phyloP scores from a whole-genome alignment of 2,888 invertebrate species.

The Drosophila multiciliata region DNA sequence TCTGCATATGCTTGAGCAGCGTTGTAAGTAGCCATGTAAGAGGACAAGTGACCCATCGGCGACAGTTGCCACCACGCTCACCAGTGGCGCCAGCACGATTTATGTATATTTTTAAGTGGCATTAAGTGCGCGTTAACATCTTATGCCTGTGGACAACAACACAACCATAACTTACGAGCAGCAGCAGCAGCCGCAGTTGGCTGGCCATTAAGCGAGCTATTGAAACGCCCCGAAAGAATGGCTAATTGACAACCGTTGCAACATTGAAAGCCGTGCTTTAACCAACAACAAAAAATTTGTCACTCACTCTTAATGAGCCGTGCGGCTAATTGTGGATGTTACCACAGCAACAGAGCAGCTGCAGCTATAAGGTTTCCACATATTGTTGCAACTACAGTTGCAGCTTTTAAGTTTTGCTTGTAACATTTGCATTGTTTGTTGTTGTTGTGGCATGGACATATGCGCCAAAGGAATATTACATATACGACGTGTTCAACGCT shows the following conservation, averaged over 20 bases:
- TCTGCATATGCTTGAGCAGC: conserved; percentile 75
- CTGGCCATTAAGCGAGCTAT: conserved; percentile 56
- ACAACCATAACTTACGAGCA: conserved; percentile 55
- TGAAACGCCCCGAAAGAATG: conserved; percentile 51
- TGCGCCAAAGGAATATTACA: conserved; percentile 68
- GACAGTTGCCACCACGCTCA: conserved; percentile 44
- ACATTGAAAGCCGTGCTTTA: conserved; percentile 33
- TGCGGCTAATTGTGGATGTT: conserved; percentile 58
- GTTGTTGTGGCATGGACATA: conserved; percentile 54
- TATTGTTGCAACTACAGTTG: conserved; percentile 28
- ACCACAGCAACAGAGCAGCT: neutral
- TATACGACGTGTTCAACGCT: conserved; percentile 64
- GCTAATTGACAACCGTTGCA: conserved; percentile 66
- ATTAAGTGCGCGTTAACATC: conserved; percentile 81
- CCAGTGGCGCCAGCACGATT: conserved; percentile 50
- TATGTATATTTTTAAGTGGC: conserved; percentile 80
- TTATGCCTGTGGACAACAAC: conserved; percentile 63
- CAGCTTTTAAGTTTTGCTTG: conserved; percentile 19
- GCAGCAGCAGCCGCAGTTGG: conserved; percentile 19
- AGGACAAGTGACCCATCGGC: conserved; percentile 65
- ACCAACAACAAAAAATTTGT: conserved; percentile 41
- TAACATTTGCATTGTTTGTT: conserved; percentile 54
- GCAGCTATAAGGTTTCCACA: conserved; percentile 22
- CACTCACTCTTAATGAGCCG: conserved; percentile 58
- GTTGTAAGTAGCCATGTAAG: conserved; percentile 78